Conservation (phyloP, 2,888 invertebrate genomes). For the Anoplius nigerrimus region DNA sequence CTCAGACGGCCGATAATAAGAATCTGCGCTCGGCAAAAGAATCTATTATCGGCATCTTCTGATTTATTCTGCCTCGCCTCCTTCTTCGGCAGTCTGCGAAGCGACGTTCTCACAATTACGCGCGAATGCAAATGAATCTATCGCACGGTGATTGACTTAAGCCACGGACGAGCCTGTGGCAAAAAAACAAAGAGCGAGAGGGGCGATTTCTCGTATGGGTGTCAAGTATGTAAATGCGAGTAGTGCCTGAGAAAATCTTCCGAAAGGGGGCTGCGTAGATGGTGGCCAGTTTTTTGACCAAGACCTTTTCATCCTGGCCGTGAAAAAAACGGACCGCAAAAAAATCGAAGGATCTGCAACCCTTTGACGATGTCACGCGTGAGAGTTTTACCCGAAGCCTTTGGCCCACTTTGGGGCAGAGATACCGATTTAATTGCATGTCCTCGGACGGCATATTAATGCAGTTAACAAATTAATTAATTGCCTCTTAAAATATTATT, state of each 20-base stretch:
- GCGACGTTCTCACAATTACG: slow-evolving; percentile 17
- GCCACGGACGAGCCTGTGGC: not conserved
- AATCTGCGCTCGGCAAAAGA: no score
- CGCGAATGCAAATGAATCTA: no score
- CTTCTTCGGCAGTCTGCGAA: not conserved
- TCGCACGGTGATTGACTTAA: no score
- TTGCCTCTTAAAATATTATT: no score
- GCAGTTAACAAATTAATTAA: no score
- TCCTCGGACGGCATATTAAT: not conserved
- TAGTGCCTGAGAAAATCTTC: slow-evolving; percentile 50
- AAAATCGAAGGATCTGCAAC: slow-evolving; percentile 45
- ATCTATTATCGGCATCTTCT: no score
- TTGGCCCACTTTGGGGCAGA: slow-evolving; percentile 11
- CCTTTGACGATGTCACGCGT: slow-evolving; percentile 35
- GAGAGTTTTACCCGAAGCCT: slow-evolving; percentile 45
- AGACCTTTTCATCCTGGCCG: slow-evolving; percentile 60
- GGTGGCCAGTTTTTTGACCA: slow-evolving; percentile 65
- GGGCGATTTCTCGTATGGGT: slow-evolving; percentile 28
- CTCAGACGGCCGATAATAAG: no score
- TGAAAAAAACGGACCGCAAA: slow-evolving; percentile 53
- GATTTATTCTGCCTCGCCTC: not conserved
- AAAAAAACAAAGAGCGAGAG: slow-evolving; percentile 31
- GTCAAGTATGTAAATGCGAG: slow-evolving; percentile 55
- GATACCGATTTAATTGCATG: not conserved
- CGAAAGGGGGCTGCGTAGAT: slow-evolving; percentile 50